Percentiles rank a stretch among this genome's conserved stretches.
Conservation (phyloP, 2,113 vertebrate species). For the Lepus americanus region DNA sequence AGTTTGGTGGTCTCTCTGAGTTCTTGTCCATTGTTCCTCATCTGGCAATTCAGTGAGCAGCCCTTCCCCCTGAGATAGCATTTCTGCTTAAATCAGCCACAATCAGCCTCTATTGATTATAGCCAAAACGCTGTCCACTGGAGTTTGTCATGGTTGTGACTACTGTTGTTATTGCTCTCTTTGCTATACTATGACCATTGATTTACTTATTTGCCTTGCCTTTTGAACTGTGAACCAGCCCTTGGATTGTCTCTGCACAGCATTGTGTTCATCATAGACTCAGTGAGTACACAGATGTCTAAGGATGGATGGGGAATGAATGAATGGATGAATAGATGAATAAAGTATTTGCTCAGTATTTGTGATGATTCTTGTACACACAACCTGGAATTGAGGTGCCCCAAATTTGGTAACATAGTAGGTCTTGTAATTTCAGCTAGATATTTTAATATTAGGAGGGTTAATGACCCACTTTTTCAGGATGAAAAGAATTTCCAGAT, state of each 20-base stretch:
- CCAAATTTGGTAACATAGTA: neutral
- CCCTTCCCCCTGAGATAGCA: neutral
- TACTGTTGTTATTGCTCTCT: neutral
- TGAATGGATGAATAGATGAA: neutral
- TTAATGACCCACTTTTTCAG: neutral
- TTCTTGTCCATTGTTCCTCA: neutral
- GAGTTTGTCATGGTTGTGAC: neutral
- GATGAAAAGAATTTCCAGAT: neutral
- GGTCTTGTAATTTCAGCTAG: neutral
- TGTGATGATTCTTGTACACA: neutral
- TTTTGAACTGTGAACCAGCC: neutral
- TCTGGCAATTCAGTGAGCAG: neutral
- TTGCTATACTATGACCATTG: neutral
- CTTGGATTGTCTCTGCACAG: neutral
- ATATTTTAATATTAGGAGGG: neutral
- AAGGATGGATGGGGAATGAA: neutral
- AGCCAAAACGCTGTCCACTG: neutral
- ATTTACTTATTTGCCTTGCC: neutral
- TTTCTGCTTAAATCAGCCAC: neutral
- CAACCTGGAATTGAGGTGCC: neutral
- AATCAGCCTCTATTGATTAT: neutral
- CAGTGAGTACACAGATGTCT: neutral
- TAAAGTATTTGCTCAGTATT: neutral
- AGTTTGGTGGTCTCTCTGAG: neutral
- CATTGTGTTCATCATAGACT: neutral